Percentiles rank a stretch among this genome's conserved stretches.
Evolutionary conservation across 2,797 vertebrate genomes (phyloP).

Genomic region (Falco novaeseelandiae): DNA sequence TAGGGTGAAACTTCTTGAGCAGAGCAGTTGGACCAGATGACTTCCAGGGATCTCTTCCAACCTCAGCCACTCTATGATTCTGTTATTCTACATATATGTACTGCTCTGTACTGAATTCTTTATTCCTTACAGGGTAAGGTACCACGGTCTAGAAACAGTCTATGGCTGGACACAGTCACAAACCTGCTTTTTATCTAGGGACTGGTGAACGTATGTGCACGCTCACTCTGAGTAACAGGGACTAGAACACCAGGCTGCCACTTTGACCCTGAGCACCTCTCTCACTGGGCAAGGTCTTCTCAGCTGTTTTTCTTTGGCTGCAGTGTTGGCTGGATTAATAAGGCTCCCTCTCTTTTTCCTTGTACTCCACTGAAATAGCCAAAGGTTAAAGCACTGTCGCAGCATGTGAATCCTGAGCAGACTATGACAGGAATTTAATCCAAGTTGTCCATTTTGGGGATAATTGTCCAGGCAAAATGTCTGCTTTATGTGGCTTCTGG

Average conservation of each 20-base stretch:
- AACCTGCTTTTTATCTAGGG: neutral
- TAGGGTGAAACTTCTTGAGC: neutral
- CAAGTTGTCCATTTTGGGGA: neutral
- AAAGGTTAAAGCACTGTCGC: neutral
- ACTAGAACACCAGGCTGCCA: accelerated
- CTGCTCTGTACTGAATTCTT: neutral
- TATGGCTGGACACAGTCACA: neutral
- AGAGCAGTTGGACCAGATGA: neutral
- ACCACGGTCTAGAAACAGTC: neutral
- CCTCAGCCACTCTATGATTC: neutral
- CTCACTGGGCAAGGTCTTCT: neutral
- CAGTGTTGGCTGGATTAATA: neutral
- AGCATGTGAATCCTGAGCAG: neutral
- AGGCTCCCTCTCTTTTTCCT: neutral
- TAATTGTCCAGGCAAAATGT: neutral
- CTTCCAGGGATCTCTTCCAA: neutral
- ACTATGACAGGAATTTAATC: neutral
- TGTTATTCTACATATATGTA: neutral
- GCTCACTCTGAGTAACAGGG: neutral
- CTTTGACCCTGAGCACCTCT: neutral
- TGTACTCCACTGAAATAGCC: neutral
- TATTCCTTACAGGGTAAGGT: neutral
- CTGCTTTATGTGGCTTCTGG: neutral
- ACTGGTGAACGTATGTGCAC: neutral
- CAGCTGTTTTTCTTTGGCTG: neutral